Conservation (phyloP, 2,888 invertebrate genomes). For the Pandemis heparana region DNA sequence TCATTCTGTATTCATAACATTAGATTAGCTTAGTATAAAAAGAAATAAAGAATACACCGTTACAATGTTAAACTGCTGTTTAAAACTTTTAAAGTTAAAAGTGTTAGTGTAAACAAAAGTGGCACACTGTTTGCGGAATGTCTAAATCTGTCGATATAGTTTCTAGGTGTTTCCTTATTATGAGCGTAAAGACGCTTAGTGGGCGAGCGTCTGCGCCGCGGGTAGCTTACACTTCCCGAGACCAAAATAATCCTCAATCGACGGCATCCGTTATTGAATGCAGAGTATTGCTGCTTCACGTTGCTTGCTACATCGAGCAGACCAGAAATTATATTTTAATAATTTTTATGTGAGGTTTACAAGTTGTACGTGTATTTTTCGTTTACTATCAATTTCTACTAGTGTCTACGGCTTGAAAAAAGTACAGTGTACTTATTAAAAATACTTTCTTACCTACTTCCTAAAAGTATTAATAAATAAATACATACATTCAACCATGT, state of each 20-base stretch:
- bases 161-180: conserved; percentile 52
- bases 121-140: conserved; percentile 58
- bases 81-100: conserved; percentile 1
- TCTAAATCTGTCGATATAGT: conserved; percentile 56
- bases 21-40: not conserved
- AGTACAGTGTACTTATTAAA: not conserved
- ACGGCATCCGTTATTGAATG: conserved; percentile 76
- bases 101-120: conserved; percentile 36
- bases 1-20: conserved; percentile 4
- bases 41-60: conserved; percentile 7
- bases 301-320: conserved; percentile 24
- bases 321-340: not conserved
- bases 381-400: too few species aligned
- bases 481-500: not conserved
- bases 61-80: not conserved
- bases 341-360: not conserved
- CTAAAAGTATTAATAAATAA: too few species aligned
- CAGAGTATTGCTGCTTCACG: conserved; percentile 54
- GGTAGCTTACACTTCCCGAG: conserved; percentile 73
- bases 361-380: too few species aligned
- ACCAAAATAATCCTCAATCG: conserved; percentile 81
- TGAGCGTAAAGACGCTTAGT: conserved; percentile 56
- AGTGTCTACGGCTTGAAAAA: too few species aligned
- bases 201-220: conserved; percentile 54
- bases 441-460: too few species aligned